A percentile compares a stretch with the other conserved stretches of the same genome.
These are phyloP conservation scores for Wiebesia pumilae DNA, from an alignment of 1,140 invertebrate genomes.

Conservation along the genomic window DNA sequence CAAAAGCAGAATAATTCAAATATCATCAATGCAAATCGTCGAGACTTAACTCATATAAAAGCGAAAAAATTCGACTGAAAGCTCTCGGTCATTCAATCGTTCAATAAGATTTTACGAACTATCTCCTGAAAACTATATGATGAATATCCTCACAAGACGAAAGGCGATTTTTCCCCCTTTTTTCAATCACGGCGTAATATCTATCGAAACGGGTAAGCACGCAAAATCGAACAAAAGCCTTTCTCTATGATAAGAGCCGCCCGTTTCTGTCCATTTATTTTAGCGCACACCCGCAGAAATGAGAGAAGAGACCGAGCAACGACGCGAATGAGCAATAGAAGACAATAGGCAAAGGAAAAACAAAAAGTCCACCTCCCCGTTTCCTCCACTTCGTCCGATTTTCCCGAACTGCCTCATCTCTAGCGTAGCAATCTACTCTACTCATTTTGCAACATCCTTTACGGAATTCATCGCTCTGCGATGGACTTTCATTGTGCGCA, in stretches of 20 bases:
- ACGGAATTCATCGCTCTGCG: conserved; percentile 61
- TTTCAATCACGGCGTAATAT: conserved; percentile 59
- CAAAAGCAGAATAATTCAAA: neutral
- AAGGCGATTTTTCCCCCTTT: conserved; percentile 27
- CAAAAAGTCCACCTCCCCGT: conserved; percentile 68
- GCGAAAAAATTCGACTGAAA: neutral
- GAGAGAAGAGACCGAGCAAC: conserved; percentile 45
- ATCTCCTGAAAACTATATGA: conserved; percentile 47
- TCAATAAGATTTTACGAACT: conserved; percentile 60
- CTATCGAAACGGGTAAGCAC: conserved; percentile 52
- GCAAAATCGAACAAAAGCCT: conserved; percentile 70
- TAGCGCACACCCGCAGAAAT: conserved; percentile 43
- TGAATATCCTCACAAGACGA: neutral
- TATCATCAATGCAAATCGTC: conserved; percentile 12
- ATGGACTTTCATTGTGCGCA: conserved; percentile 74
- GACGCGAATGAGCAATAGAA: conserved; percentile 62
- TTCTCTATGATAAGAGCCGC: conserved; percentile 62
- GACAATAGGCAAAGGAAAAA: conserved; percentile 72
- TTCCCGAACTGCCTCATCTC: conserved; percentile 37
- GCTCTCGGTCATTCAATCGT: conserved; percentile 3
- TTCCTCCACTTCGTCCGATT: conserved; percentile 31
- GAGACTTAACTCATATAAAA: neutral
- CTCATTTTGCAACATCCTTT: conserved; percentile 59
- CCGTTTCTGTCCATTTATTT: conserved; percentile 42
- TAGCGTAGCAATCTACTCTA: conserved; percentile 52